Conservation (phyloP, 2,113 vertebrate genomes). For the Arvicanthis niloticus region DNA sequence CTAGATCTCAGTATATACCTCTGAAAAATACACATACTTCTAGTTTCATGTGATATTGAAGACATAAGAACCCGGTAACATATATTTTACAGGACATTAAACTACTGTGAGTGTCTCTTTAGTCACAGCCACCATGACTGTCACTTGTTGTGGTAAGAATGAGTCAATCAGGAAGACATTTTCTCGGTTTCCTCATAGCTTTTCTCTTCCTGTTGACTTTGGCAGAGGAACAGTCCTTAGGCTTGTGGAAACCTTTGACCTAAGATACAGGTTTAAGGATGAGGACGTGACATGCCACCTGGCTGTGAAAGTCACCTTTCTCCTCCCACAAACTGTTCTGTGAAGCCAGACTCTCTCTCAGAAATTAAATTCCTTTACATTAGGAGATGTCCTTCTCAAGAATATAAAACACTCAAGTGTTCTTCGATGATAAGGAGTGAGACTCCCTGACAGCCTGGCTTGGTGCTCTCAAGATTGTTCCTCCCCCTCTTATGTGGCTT, state of each 20-base stretch:
- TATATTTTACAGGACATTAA: neutral
- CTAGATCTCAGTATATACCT: neutral
- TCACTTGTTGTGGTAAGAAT: conserved; percentile 12
- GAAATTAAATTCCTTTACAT: neutral
- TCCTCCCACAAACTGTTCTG: neutral
- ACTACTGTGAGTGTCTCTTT: conserved; percentile 1
- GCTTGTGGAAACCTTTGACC: neutral
- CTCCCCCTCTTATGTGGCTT: neutral
- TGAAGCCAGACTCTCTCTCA: neutral
- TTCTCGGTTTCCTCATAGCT: neutral
- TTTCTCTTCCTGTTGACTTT: conserved; percentile 61
- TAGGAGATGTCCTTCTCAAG: neutral
- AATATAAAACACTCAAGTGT: neutral
- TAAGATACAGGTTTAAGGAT: neutral
- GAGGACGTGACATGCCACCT: neutral
- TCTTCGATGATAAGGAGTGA: neutral
- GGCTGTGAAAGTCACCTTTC: neutral
- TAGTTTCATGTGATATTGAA: neutral
- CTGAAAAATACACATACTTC: neutral
- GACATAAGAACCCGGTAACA: neutral
- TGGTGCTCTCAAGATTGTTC: neutral
- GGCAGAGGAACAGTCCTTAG: neutral
- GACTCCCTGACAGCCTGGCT: neutral
- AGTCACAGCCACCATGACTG: neutral
- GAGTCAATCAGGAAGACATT: conserved; percentile 3